Percentiles rank a stretch among this genome's conserved stretches.
phyloP scores from a whole-genome alignment of 2,888 invertebrate genomes.

The Sphinx pinastri region DNA sequence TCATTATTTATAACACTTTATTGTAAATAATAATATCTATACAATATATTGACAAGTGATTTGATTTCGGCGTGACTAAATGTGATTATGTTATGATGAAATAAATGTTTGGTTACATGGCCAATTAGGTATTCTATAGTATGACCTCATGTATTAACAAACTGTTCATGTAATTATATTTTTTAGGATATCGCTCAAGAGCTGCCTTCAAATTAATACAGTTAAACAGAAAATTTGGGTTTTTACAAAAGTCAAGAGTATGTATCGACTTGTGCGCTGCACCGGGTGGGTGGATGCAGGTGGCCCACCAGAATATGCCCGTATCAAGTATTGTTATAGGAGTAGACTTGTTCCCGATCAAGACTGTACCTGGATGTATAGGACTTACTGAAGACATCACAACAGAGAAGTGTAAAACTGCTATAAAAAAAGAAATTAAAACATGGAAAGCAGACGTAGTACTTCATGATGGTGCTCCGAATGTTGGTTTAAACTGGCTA shows the following conservation, averaged over 20 bases:
- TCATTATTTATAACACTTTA: too few relatives aligned
- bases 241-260: slow-evolving; percentile 97
- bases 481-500: slow-evolving; percentile 98
- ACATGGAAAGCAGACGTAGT: slow-evolving; percentile 99
- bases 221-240: slow-evolving; percentile 97
- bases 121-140: not conserved
- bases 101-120: not conserved
- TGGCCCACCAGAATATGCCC: slow-evolving; percentile 98
- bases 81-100: not conserved
- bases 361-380: slow-evolving; percentile 94
- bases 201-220: slow-evolving; percentile 99
- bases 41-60: not conserved
- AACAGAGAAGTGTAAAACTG: slow-evolving; percentile 94
- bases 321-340: slow-evolving; percentile 97
- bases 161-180: not conserved
- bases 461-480: slow-evolving; percentile 98
- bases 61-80: not conserved
- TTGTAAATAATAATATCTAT: not conserved
- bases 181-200: slow-evolving; percentile 96
- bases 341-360: slow-evolving; percentile 97
- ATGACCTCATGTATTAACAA: too few relatives aligned
- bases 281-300: slow-evolving; percentile 99
- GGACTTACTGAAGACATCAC: slow-evolving; percentile 97
- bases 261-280: slow-evolving; percentile 99
- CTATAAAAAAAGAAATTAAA: slow-evolving; percentile 93